phyloP scores from a whole-genome alignment of 2,797 vertebrate species.

The Catharus ustulatus region DNA sequence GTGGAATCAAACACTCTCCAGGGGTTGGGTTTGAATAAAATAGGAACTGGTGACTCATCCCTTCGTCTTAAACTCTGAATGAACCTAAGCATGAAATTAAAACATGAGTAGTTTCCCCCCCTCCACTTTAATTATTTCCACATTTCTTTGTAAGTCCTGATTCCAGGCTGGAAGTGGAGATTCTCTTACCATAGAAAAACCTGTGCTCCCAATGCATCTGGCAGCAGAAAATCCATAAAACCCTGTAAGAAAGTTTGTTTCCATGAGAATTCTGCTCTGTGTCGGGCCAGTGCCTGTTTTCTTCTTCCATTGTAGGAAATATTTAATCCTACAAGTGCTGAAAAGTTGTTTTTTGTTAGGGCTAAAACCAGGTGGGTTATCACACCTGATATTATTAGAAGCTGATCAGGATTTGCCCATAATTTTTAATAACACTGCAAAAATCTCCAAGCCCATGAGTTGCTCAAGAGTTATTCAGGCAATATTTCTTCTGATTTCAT shows the following conservation, averaged over 20 bases:
- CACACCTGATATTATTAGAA: not conserved
- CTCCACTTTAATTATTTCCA: conserved; percentile 55
- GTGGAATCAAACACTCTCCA: not conserved
- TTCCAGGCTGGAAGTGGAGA: not conserved
- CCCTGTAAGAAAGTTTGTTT: not conserved
- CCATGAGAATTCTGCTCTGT: not conserved
- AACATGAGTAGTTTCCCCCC: not conserved
- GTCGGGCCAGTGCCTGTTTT: not conserved
- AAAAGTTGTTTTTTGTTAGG: not conserved
- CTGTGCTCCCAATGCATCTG: not conserved
- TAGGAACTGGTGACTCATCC: conserved; percentile 25
- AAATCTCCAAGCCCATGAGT: not conserved
- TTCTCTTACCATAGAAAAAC: not conserved
- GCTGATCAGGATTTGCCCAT: not conserved
- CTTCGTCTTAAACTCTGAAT: conserved; percentile 45
- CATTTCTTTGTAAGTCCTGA: not conserved
- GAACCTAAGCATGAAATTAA: conserved; percentile 56
- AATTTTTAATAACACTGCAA: not conserved
- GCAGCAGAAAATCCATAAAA: not conserved
- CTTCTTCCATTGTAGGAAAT: not conserved
- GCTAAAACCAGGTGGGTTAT: not conserved
- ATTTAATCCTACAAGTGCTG: not conserved
- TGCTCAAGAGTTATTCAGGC: not conserved
- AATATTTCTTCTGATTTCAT: not conserved
- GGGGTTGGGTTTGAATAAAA: not conserved